phyloP scores from a whole-genome alignment of 1,140 invertebrate species.

The Micrasema longulum region DNA sequence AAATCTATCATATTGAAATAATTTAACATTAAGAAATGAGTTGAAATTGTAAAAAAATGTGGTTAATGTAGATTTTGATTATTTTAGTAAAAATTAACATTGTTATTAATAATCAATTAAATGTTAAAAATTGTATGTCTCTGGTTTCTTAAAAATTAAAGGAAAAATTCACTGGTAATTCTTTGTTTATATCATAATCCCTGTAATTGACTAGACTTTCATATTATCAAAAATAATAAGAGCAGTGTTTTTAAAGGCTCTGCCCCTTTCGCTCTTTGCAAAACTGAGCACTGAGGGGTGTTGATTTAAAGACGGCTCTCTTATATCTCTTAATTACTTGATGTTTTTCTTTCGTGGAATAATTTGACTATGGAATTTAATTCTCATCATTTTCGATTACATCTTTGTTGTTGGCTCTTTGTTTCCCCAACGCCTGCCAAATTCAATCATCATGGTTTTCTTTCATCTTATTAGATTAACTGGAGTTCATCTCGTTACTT shows the following conservation, averaged over 20 bases:
- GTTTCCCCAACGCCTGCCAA: slow-evolving; percentile 39
- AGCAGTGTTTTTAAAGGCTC: not conserved
- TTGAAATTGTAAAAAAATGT: no score
- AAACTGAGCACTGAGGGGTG: not conserved
- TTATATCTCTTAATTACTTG: slow-evolving; percentile 53
- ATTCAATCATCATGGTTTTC: slow-evolving; percentile 50
- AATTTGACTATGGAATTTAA: slow-evolving; percentile 56
- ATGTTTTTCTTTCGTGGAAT: slow-evolving; percentile 54
- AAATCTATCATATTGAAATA: no score
- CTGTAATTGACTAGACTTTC: no score
- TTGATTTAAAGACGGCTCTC: slow-evolving; percentile 23
- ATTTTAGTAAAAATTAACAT: no score
- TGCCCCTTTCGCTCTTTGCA: not conserved
- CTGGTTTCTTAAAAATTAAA: no score
- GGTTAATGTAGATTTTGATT: no score
- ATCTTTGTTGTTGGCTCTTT: slow-evolving; percentile 52
- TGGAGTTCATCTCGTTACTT: slow-evolving; percentile 37
- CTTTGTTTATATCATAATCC: no score
- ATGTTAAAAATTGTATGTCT: no score
- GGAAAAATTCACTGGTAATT: no score
- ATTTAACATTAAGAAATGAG: no score
- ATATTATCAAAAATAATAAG: no score
- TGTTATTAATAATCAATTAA: no score
- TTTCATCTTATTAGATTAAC: slow-evolving; percentile 45
- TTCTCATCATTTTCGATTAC: slow-evolving; percentile 54